phyloP scores from a whole-genome alignment of 1,140 invertebrate genomes.

The Leptinotarsa undecemlineata region DNA sequence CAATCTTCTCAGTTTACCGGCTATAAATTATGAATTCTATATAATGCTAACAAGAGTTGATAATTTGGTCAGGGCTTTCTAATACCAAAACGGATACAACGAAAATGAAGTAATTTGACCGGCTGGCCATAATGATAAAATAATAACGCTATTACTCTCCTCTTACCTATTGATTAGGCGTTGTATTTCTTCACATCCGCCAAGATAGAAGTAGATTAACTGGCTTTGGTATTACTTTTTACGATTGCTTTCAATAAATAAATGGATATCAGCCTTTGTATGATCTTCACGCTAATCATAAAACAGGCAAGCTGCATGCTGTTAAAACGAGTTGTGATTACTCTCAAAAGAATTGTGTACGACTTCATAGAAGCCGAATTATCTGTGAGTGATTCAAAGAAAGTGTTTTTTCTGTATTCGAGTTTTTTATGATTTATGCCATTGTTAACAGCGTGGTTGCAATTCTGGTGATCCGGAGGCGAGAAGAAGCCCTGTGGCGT shows the following conservation, averaged over 20 bases:
- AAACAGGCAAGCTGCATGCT: not conserved
- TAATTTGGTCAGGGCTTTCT: too few relatives aligned
- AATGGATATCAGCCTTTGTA: not conserved
- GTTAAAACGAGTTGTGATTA: slow-evolving; percentile 1
- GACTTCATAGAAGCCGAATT: slow-evolving; percentile 5
- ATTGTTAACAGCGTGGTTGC: slow-evolving; percentile 4
- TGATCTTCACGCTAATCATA: not conserved
- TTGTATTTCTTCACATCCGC: not conserved
- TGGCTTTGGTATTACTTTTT: not conserved
- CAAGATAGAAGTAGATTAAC: not conserved
- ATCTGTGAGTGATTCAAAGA: not conserved
- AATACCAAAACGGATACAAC: too few relatives aligned
- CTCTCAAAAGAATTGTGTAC: not conserved
- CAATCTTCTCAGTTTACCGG: too few relatives aligned
- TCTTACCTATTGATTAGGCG: not conserved
- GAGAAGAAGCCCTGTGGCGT: not conserved
- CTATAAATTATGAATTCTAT: too few relatives aligned
- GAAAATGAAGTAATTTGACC: too few relatives aligned
- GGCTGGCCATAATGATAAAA: not conserved
- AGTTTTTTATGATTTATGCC: not conserved
- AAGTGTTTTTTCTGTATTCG: not conserved
- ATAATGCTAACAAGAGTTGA: too few relatives aligned
- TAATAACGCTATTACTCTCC: not conserved
- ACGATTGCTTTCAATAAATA: not conserved
- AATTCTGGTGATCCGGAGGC: not conserved